Conservation (phyloP, 1,140 invertebrate species). For the Eulimnadia texana region DNA sequence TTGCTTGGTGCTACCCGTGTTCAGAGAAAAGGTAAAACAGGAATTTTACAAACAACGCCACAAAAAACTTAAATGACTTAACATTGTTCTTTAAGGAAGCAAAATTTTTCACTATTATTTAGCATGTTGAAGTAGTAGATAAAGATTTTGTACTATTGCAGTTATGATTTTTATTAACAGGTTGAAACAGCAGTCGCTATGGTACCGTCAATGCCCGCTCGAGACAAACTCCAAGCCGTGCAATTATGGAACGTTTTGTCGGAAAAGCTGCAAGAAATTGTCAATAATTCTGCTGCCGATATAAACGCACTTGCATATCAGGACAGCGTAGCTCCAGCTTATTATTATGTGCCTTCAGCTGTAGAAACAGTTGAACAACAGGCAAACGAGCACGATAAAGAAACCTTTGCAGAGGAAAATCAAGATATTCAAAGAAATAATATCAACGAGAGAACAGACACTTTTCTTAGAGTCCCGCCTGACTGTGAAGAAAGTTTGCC, state of each 20-base stretch:
- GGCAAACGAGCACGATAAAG: neutral
- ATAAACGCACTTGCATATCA: slow-evolving; percentile 23
- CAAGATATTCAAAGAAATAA: neutral
- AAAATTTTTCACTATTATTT: too few relatives aligned
- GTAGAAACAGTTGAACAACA: neutral
- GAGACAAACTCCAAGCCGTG: slow-evolving; percentile 26
- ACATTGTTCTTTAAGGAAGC: neutral
- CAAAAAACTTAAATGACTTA: neutral
- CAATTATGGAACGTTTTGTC: slow-evolving; percentile 28
- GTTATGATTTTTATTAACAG: slow-evolving; percentile 23
- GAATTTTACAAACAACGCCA: neutral
- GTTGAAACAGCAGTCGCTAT: slow-evolving; percentile 26
- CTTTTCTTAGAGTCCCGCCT: neutral
- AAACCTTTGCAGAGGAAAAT: neutral
- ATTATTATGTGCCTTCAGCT: slow-evolving; percentile 1
- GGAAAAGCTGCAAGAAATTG: slow-evolving; percentile 26
- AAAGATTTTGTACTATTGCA: too few relatives aligned
- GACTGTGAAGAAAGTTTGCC: neutral
- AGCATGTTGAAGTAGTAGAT: too few relatives aligned
- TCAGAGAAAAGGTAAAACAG: neutral
- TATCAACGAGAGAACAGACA: neutral
- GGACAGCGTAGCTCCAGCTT: neutral
- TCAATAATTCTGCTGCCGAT: slow-evolving; percentile 24
- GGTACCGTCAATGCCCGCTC: slow-evolving; percentile 24
- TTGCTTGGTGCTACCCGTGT: neutral